Conservation (phyloP, 2,888 invertebrate genomes). For the Brachynemurus nebulosus region DNA sequence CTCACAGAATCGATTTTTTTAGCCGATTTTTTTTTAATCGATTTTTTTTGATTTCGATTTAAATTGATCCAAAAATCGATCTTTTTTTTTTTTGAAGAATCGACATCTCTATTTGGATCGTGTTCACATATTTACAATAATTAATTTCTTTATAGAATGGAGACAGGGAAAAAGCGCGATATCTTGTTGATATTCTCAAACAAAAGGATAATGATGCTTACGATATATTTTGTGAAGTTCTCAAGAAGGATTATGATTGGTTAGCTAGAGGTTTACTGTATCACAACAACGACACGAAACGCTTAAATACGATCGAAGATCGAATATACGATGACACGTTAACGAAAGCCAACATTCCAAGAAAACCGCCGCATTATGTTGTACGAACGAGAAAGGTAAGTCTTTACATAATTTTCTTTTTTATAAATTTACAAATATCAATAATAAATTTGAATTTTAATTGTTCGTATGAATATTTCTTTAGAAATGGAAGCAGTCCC, state of each 20-base stretch:
- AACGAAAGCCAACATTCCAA: conserved; percentile 41
- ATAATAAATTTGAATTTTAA: too few species aligned
- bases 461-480: too few species aligned
- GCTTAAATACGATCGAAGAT: conserved; percentile 17
- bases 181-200: background rate
- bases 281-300: conserved; percentile 3
- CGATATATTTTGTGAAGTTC: conserved; percentile 38
- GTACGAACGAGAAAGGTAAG: conserved; percentile 36
- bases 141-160: too few species aligned
- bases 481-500: too few species aligned
- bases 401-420: conserved; percentile 9
- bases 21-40: too few species aligned
- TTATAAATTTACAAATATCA: too few species aligned
- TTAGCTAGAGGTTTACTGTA: conserved; percentile 37
- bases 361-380: conserved; percentile 40
- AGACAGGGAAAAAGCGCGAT: background rate
- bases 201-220: conserved; percentile 29
- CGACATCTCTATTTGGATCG: too few species aligned
- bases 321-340: conserved; percentile 37
- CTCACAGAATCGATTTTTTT: too few species aligned
- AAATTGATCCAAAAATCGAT: too few species aligned
- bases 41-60: too few species aligned
- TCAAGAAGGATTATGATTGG: conserved; percentile 43
- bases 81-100: too few species aligned
- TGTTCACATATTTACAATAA: too few species aligned